Evolutionary conservation across 2,888 invertebrate species (phyloP).

Genomic region (Calameuta idolon): DNA sequence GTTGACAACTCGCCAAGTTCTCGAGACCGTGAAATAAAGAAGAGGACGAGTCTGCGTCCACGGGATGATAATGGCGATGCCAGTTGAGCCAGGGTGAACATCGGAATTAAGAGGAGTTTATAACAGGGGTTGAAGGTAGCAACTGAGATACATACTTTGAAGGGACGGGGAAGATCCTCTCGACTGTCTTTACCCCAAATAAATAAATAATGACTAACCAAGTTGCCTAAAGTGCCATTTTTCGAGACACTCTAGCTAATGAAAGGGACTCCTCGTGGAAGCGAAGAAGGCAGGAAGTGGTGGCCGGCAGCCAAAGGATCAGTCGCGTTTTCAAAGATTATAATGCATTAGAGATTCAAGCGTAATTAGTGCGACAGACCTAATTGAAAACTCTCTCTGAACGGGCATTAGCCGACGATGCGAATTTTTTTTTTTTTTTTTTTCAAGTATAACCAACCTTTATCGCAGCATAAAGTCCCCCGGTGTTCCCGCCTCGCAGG

Average conservation of each 20-base stretch:
- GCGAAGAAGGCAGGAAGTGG: not conserved
- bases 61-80: not conserved
- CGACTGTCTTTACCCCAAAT: not conserved
- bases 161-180: not conserved
- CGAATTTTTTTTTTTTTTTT: not conserved
- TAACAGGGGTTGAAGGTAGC: not conserved
- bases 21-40: not conserved
- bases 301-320: not conserved
- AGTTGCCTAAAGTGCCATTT: not conserved
- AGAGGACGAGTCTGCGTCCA: not conserved
- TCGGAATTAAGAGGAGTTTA: not conserved
- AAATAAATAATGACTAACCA: not conserved
- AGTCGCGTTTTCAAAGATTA: not conserved
- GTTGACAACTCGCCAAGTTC: conserved; percentile 30
- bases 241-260: not conserved
- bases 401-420: not conserved
- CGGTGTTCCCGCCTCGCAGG: not conserved
- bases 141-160: not conserved
- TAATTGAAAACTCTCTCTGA: not conserved
- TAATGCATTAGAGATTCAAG: not conserved
- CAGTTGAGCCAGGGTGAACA: not conserved
- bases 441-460: not conserved
- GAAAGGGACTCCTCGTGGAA: not conserved
- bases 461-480: not conserved
- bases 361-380: not conserved